Base-by-base conservation (phyloP, 2,888 invertebrate species). In the Acholoe squamosa region DNA sequence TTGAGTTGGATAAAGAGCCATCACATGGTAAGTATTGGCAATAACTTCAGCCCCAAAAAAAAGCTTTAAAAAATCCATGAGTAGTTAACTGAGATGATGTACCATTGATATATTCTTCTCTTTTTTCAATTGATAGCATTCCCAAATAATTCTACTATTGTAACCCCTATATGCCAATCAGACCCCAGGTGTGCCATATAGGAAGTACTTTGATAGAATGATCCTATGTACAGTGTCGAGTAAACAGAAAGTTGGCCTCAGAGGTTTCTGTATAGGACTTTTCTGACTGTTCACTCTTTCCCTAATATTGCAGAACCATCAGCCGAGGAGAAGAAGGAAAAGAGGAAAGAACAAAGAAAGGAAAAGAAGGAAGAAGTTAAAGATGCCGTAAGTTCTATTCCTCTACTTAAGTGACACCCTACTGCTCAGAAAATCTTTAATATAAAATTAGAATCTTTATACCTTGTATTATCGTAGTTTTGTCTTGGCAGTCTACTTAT, bases 1-100 rank as follows among this genome's bases (percentile, higher is more conserved):
- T 93, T 89, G 96, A 96, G 61, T 92, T 96, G 71, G 93, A 94
- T 33, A 95, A 95, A 92, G 93, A 93, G 34, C 93, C 94, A 22
- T 89, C 92, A 54, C 52, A 91, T 43, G 84, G 89, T 88, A 52
- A 80, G 90, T 16, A 7, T 43, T 43, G 43, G 10, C 10, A 43
- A 43, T 10, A n/a, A n/a, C n/a, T n/a, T n/a, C n/a, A n/a, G n/a
- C n/a, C n/a, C n/a, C n/a, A n/a, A n/a, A n/a, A n/a, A n/a, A n/a
- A n/a, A n/a, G n/a, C n/a, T n/a, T n/a, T n/a, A n/a, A n/a, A n/a
- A n/a, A n/a, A n/a, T n/a, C n/a, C n/a, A n/a, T n/a, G n/a, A n/a
- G n/a, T n/a, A n/a, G n/a, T n/a, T n/a, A n/a, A n/a, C n/a, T n/a
- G 54, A 16, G 54, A 54, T 19, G 12, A 54, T 19, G 54, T 54